phyloP scores from a whole-genome alignment of 2,888 invertebrate species.

The Lithophane leautieri region DNA sequence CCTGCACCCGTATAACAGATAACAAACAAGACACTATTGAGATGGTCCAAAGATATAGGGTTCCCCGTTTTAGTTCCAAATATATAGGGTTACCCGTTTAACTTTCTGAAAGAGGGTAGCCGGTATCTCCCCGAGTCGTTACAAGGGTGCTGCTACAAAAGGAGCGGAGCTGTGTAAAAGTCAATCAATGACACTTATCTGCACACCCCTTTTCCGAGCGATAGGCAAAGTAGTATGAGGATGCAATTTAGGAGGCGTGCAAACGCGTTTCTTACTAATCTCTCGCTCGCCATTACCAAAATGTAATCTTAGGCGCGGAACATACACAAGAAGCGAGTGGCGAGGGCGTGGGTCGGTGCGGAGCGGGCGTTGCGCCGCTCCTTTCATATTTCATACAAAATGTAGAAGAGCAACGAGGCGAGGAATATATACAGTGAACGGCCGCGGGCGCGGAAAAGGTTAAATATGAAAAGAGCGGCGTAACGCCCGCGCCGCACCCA shows the following conservation, averaged over 20 bases:
- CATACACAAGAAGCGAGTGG: too few species aligned
- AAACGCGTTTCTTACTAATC: not conserved
- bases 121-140: conserved; percentile 60
- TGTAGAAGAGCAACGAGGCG: too few species aligned
- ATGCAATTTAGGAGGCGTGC: conserved; percentile 11
- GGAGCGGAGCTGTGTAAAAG: conserved; percentile 50
- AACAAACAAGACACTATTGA: conserved; percentile 62
- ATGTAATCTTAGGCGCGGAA: not conserved
- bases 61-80: conserved; percentile 52
- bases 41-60: conserved; percentile 56
- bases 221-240: not conserved
- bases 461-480: too few species aligned
- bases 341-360: too few species aligned
- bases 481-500: too few species aligned
- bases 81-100: conserved; percentile 55
- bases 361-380: too few species aligned
- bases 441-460: too few species aligned
- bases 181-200: conserved; percentile 60
- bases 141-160: conserved; percentile 52
- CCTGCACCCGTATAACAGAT: conserved; percentile 67
- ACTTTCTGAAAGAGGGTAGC: conserved; percentile 59
- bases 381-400: too few species aligned
- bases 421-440: too few species aligned
- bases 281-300: not conserved
- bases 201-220: conserved; percentile 19